Evolutionary conservation across 2,888 invertebrate genomes (phyloP), one percentile per base, ranked within the genome.

Genomic region (Falcaria lacertinaria): DNA sequence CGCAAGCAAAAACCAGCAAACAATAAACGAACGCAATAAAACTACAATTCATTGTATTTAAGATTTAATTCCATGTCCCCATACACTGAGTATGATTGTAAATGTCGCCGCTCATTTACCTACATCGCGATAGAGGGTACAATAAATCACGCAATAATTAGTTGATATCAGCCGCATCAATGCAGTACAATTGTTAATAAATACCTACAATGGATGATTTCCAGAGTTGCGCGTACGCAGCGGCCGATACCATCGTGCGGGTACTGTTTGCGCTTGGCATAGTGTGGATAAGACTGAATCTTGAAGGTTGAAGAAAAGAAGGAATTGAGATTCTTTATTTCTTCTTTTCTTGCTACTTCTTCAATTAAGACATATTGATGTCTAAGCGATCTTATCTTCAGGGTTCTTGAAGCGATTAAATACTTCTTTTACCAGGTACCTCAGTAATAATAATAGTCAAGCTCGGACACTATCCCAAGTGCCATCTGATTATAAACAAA

Each of bases 151-250:
- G 16, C 33, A 45, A 67, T 80, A 81, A 80, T 82, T 81, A 80
- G 74, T 58, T 60, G 64, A 52, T 80, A 80, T 80, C 80, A 50
- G n/a, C 45, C 52, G 59, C 56, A 77, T 78, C 77, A 62, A 60
- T 51, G 57, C 41, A 62, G 68, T 60, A 75, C 81, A 76, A 80
- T 80, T 79, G 80, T 82, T 78, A 80, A 80, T 80, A 80, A 79
- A 81, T 81, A 79, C 76, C 69, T 73, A 74, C 69, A 69, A 65
- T 70, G 74, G 74, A 80, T 80, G 80, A 82, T 76, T 70, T 66
- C 68, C 45, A 46, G 59, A 54, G 47, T 48, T 50, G 63, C 53
- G 57, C 61, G 48, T 45, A 52, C 52, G 57, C 48, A 36, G n/a
- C n/a, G n/a, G n/a, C n/a, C n/a, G 77, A 74, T 78, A 69, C 54